Percentiles rank a stretch among this genome's conserved stretches.
phyloP scores from a whole-genome alignment of 2,113 vertebrate genomes.

The Tretioscincus oriximinensis region DNA sequence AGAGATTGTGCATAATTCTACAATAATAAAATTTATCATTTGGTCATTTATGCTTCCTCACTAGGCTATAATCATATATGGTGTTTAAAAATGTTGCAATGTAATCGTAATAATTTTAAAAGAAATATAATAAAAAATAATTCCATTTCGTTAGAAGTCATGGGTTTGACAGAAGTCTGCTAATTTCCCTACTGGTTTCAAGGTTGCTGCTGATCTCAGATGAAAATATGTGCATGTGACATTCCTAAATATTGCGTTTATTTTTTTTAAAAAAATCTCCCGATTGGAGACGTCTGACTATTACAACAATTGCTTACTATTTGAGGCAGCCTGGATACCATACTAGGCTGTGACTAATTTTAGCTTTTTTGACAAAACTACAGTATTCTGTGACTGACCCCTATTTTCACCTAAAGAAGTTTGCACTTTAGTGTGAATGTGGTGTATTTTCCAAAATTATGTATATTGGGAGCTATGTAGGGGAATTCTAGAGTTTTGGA shows the following conservation, averaged over 20 bases:
- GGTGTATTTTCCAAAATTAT: conserved; percentile 33
- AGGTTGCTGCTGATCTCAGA: too few relatives aligned
- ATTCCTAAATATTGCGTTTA: neutral
- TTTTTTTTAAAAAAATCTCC: neutral
- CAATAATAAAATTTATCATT: too few relatives aligned
- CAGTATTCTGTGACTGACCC: neutral
- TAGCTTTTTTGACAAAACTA: neutral
- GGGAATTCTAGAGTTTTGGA: neutral
- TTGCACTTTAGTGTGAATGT: conserved; percentile 54
- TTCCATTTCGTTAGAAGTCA: too few relatives aligned
- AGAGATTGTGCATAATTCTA: too few relatives aligned
- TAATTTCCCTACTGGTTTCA: too few relatives aligned
- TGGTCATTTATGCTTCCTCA: too few relatives aligned
- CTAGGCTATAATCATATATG: too few relatives aligned
- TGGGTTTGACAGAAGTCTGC: too few relatives aligned
- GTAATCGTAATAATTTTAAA: too few relatives aligned
- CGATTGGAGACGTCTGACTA: neutral
- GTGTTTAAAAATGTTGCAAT: too few relatives aligned
- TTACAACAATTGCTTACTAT: neutral
- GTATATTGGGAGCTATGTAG: neutral
- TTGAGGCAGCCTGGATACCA: neutral
- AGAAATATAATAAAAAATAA: too few relatives aligned
- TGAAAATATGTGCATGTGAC: neutral
- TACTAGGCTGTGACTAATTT: neutral
- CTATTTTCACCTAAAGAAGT: neutral